A percentile compares a stretch with the other conserved stretches of the same genome.
These are phyloP conservation scores for Scylla paramamosain DNA, from an alignment of 1,140 invertebrate species.

Conservation along the genomic window DNA sequence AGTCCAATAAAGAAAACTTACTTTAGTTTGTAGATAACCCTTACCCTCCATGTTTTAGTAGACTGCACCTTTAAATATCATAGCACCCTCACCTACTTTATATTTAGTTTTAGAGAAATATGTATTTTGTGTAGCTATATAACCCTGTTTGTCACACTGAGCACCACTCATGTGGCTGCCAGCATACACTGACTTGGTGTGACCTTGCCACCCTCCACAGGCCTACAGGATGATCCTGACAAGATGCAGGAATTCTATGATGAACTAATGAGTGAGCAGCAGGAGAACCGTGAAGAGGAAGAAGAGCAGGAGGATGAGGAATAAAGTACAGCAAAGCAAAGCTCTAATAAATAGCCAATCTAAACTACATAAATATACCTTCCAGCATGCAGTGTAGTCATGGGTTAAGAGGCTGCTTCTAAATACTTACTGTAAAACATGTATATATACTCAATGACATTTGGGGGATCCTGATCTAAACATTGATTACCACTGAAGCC, in stretches of 20 bases:
- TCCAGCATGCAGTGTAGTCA: slow-evolving; percentile 54
- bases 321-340: slow-evolving; percentile 31
- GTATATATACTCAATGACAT: neutral
- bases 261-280: slow-evolving; percentile 59
- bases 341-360: slow-evolving; percentile 28
- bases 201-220: slow-evolving; percentile 52
- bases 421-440: slow-evolving; percentile 6
- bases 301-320: slow-evolving; percentile 53
- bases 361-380: slow-evolving; percentile 19
- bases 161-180: neutral
- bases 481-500: neutral
- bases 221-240: slow-evolving; percentile 64
- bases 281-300: slow-evolving; percentile 8
- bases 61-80: too few species aligned
- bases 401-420: slow-evolving; percentile 46
- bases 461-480: neutral
- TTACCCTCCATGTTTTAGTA: neutral
- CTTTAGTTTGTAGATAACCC: too few species aligned
- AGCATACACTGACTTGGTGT: slow-evolving; percentile 6
- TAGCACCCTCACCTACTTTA: too few species aligned
- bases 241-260: slow-evolving; percentile 68
- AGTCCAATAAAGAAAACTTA: too few species aligned
- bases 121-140: neutral
- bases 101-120: too few species aligned
- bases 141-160: neutral